Percentiles rank a stretch among this genome's conserved stretches.
These are phyloP conservation scores for Zoroaster sp. DNA, from an alignment of 53 echinoderm and acorn worm species.

Conservation along the genomic window DNA sequence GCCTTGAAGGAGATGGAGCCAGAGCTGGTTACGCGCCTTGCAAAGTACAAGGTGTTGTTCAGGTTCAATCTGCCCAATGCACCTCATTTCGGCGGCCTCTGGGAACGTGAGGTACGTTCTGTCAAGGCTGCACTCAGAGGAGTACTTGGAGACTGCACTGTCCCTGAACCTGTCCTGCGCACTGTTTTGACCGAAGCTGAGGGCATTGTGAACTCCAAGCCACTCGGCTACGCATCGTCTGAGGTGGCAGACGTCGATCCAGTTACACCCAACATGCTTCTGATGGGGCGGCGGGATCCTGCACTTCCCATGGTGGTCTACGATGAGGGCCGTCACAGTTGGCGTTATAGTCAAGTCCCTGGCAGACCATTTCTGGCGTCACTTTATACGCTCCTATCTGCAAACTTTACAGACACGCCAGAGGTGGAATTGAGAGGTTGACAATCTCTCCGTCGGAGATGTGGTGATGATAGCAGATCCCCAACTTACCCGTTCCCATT, in stretches of 20 bases:
- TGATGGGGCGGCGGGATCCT: constrained; percentile 59
- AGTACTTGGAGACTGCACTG: constrained; percentile 29
- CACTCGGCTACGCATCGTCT: constrained; percentile 45
- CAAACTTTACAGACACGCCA: constrained; percentile 59
- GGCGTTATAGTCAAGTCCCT: constrained; percentile 56
- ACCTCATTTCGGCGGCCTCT: constrained; percentile 47
- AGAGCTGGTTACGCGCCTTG: no score
- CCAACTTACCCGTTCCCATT: neutral
- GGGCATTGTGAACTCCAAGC: constrained; percentile 48
- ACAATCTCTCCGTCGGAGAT: neutral
- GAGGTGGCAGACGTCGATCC: constrained; percentile 36
- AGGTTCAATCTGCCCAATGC: constrained; percentile 46
- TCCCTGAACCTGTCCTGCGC: constrained; percentile 38
- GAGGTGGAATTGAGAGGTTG: constrained; percentile 40
- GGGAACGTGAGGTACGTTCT: constrained; percentile 46
- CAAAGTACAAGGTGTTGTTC: constrained; percentile 20
- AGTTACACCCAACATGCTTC: constrained; percentile 54
- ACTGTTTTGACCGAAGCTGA: constrained; percentile 50
- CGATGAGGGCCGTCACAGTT: neutral
- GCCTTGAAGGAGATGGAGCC: no score
- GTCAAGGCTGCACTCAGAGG: constrained; percentile 34
- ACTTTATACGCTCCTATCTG: constrained; percentile 62
- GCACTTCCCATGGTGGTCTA: neutral
- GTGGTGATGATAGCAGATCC: constrained; percentile 22
- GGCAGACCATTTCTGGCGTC: constrained; percentile 50